Percentiles rank a stretch among this genome's conserved stretches.
phyloP scores from a whole-genome alignment of 2,113 vertebrate species.

The Macquaria australasica region DNA sequence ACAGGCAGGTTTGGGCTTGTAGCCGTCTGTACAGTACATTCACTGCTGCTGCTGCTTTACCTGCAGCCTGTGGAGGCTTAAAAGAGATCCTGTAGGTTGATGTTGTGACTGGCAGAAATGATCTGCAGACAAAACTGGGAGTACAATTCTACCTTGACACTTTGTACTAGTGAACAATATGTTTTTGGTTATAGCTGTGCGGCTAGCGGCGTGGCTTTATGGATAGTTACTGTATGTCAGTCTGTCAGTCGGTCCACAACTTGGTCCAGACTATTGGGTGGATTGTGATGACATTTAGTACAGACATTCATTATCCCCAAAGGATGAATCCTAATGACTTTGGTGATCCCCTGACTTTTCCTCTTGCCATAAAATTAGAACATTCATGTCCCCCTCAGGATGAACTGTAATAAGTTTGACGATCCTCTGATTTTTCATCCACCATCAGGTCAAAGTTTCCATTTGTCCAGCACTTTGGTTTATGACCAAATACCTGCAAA shows the following conservation, averaged over 20 bases:
- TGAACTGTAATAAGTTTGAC: no score
- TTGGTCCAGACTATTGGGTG: neutral
- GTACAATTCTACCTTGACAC: no score
- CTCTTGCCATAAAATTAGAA: no score
- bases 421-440: no score
- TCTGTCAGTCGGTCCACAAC: neutral
- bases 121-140: neutral
- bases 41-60: neutral
- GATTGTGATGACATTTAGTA: no score
- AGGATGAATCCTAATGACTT: no score
- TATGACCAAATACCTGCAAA: no score
- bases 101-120: neutral
- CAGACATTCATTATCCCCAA: no score
- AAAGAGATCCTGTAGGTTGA: neutral
- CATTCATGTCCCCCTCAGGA: no score
- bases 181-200: neutral
- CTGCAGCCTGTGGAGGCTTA: neutral
- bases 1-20: constrained; percentile 4
- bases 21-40: neutral
- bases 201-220: neutral
- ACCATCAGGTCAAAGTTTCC: no score
- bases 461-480: no score
- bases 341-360: no score
- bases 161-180: neutral
- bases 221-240: neutral